A percentile compares a stretch with the other conserved stretches of the same genome.
These are phyloP conservation scores for Ganaspis brasiliensis DNA, from an alignment of 2,888 invertebrate genomes.

Conservation along the genomic window DNA sequence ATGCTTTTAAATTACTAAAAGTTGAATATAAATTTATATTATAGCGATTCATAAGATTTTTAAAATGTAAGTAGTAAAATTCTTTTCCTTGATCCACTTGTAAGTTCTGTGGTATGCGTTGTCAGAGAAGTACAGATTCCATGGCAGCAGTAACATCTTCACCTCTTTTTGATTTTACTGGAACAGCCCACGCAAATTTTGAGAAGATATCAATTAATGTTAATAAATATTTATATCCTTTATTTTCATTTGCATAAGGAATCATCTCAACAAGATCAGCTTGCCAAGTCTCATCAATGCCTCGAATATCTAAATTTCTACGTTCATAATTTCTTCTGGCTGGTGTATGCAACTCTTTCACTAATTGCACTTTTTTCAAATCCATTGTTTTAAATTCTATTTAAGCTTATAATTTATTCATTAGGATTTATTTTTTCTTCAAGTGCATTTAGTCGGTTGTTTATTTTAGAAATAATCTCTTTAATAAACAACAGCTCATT, in stretches of 20 bases:
- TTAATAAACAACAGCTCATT: neutral
- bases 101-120: conserved; percentile 52
- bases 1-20: conserved; percentile 33
- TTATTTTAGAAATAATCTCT: neutral
- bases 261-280: conserved; percentile 56
- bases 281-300: conserved; percentile 42
- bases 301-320: conserved; percentile 22
- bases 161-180: conserved; percentile 57
- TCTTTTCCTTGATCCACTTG: conserved; percentile 50
- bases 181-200: conserved; percentile 73
- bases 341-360: conserved; percentile 43
- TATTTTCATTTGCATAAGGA: conserved; percentile 52
- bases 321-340: conserved; percentile 46
- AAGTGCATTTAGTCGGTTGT: neutral
- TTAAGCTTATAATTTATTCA: neutral
- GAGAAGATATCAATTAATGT: conserved; percentile 73
- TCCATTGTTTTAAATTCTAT: neutral
- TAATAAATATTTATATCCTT: conserved; percentile 72
- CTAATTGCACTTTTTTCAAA: conserved; percentile 33
- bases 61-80: conserved; percentile 45
- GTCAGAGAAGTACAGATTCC: conserved; percentile 52
- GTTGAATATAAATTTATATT: conserved; percentile 43
- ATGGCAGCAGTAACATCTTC: conserved; percentile 66
- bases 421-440: neutral
- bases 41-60: conserved; percentile 42